phyloP scores from a whole-genome alignment of 2,797 vertebrate genomes.

The Amphiprion clarkii region DNA sequence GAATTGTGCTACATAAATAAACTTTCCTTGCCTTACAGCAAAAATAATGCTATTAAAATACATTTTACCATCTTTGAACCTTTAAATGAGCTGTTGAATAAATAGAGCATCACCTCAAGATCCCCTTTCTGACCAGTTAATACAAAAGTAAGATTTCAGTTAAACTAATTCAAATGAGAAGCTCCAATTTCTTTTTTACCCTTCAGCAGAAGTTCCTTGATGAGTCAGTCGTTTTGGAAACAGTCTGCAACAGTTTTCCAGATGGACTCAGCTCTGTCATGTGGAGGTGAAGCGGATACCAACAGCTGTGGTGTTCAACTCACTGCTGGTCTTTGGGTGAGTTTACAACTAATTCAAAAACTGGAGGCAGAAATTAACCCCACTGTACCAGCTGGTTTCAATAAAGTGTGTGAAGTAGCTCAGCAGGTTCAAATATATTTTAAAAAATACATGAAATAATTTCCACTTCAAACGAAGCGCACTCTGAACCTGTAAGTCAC shows the following conservation, averaged over 20 bases:
- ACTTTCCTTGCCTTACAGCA: not conserved
- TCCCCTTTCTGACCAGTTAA: slow-evolving; percentile 22
- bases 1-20: too few species aligned
- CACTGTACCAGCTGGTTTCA: not conserved
- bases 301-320: slow-evolving; percentile 2
- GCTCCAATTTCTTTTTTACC: not conserved
- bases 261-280: not conserved
- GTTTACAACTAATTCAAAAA: slow-evolving; percentile 12
- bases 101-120: not conserved
- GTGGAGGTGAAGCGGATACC: not conserved
- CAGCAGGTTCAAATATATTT: slow-evolving; percentile 30
- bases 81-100: not conserved
- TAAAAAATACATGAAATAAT: slow-evolving; percentile 29
- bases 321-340: not conserved
- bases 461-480: slow-evolving; percentile 53
- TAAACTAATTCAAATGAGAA: not conserved
- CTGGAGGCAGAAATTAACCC: slow-evolving; percentile 28
- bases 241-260: not conserved
- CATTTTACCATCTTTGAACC: not conserved
- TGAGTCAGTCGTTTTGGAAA: slow-evolving; percentile 8
- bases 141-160: slow-evolving; percentile 14
- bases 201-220: slow-evolving; percentile 9
- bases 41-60: slow-evolving; percentile 7
- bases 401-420: not conserved
- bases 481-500: slow-evolving; percentile 34